Evolutionary conservation across 2,797 vertebrate genomes (phyloP), one percentile per base, ranked within the genome.

Genomic region (Rhabdophis nuchalis): DNA sequence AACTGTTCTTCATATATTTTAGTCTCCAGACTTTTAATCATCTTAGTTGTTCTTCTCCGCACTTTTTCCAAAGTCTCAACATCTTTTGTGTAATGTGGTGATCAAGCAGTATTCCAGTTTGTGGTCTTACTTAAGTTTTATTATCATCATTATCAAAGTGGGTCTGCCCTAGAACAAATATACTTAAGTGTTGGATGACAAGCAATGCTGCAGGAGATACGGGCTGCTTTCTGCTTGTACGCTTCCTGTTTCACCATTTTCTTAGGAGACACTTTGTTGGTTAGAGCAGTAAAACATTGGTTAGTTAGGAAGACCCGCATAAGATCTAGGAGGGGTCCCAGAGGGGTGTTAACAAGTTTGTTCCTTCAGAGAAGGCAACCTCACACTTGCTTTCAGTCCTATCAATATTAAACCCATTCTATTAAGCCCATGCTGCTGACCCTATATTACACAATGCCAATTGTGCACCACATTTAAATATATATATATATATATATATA

Each of bases 391-490:
- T 25, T 13, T 16, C 9, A 85, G 23, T 57, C 50, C 9, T 85
- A 11, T 32, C 82, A 29, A 93, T 85, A 46, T 52, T 32, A 88
- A 87, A 57, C 7, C 68, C 86, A 54, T 27, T 60, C n/a, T 46
- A 46, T n/a, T n/a, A n/a, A n/a, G n/a, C n/a, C n/a, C n/a, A n/a
- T n/a, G 41, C 32, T 85, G 16, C 8, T 87, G 93, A 95, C 85
- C 93, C 91, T 0, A 77, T 92, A 91, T 95, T 93, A 87, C 93
- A 88, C 93, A 94, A 91, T 93, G 94, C 88, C 94, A 2, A 53
- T 60, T 92, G 72, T 86, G 2, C 8, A 46, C 91, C 94, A 93
- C n/a, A n/a, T n/a, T n/a, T n/a, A n/a, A n/a, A n/a, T n/a, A n/a
- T n/a, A n/a, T n/a, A n/a, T n/a, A n/a, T n/a, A n/a, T n/a, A n/a